These are phyloP conservation scores for Lasius platythorax DNA, from an alignment of 2,888 invertebrate species.

Conservation along the genomic window DNA sequence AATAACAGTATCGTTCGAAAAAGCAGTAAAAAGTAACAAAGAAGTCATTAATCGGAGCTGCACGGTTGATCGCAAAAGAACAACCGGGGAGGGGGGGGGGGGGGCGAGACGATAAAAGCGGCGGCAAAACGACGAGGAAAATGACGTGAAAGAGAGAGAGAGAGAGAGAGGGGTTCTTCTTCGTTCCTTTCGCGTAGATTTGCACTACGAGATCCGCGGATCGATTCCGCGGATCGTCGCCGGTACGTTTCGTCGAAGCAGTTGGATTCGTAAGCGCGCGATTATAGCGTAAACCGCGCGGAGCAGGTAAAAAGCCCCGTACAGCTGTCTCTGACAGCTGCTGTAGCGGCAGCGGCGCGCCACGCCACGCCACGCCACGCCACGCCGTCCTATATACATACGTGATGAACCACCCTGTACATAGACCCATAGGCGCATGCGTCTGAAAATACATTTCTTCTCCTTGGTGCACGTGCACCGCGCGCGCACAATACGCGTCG, in stretches of 20 bases:
- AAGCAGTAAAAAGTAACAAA: neutral
- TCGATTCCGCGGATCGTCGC: slow-evolving; percentile 19
- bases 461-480: slow-evolving; percentile 71
- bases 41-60: slow-evolving; percentile 13
- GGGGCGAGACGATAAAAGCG: neutral
- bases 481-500: slow-evolving; percentile 70
- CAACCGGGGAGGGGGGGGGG: neutral
- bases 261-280: slow-evolving; percentile 75
- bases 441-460: slow-evolving; percentile 65
- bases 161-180: neutral
- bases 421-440: slow-evolving; percentile 56
- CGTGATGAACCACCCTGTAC: slow-evolving; percentile 80
- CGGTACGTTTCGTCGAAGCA: slow-evolving; percentile 33
- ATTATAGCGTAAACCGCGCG: slow-evolving; percentile 61
- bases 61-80: slow-evolving; percentile 1
- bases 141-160: neutral
- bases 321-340: slow-evolving; percentile 86
- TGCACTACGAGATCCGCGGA: slow-evolving; percentile 9
- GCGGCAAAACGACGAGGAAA: neutral
- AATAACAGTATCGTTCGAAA: neutral
- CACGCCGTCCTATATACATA: slow-evolving; percentile 85
- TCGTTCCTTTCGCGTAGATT: neutral
- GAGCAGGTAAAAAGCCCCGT: slow-evolving; percentile 85
- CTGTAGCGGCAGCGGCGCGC: slow-evolving; percentile 70
- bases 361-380: slow-evolving; percentile 3